Evolutionary conservation across 37 sponge, comb jelly and placozoan species (phyloP).

Genomic region (Crambe crambe): DNA sequence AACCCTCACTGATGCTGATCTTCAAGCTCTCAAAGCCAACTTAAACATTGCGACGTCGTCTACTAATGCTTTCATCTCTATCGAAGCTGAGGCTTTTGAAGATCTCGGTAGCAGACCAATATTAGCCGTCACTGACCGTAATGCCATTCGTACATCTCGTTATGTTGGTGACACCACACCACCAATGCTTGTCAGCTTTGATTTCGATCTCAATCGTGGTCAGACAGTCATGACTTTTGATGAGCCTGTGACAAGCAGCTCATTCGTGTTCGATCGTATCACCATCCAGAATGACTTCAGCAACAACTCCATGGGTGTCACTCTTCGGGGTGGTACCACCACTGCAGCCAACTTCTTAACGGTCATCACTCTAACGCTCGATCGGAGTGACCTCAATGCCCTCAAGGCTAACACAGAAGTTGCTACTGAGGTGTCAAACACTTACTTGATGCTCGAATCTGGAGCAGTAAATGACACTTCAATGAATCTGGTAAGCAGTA

Average conservation of each 20-base stretch:
- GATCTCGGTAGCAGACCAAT: conserved; percentile 62
- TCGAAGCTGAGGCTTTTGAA: conserved; percentile 68
- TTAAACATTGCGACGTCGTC: conserved; percentile 42
- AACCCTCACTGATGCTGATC: conserved; percentile 16
- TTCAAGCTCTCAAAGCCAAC: conserved; percentile 40
- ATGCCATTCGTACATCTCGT: conserved; percentile 36
- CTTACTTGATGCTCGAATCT: conserved; percentile 44
- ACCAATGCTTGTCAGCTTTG: conserved; percentile 58
- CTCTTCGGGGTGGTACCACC: conserved; percentile 27
- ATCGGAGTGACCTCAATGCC: conserved; percentile 63
- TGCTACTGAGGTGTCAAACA: conserved; percentile 36
- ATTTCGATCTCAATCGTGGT: conserved; percentile 74
- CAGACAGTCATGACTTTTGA: conserved; percentile 62
- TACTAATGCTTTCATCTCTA: conserved; percentile 38
- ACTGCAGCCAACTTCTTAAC: conserved; percentile 9
- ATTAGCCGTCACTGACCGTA: conserved; percentile 58
- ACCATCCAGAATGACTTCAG: conserved; percentile 27
- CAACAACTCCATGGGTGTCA: conserved; percentile 12
- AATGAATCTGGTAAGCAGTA: conserved; percentile 37
- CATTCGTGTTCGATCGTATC: conserved; percentile 17
- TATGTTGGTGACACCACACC: conserved; percentile 56
- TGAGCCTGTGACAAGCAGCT: conserved; percentile 52
- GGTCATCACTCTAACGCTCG: conserved; percentile 36
- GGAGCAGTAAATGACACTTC: conserved; percentile 70
- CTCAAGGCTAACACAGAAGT: conserved; percentile 59